phyloP scores from a whole-genome alignment of 2,797 vertebrate genomes.

The Uromys caudimaculatus region DNA sequence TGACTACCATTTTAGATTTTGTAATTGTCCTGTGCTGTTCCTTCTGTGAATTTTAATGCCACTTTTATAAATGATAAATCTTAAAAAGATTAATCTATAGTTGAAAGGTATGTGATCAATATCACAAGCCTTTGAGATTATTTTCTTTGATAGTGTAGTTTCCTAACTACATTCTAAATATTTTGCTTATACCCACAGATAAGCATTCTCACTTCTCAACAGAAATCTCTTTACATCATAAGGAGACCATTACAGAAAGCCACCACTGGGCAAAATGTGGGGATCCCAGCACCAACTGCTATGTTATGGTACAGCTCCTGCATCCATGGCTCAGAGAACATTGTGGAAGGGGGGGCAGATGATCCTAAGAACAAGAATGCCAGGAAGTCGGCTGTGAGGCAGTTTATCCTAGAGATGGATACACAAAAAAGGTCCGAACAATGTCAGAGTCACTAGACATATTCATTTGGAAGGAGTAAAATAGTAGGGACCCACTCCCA shows the following conservation, averaged over 20 bases:
- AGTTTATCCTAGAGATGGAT: background rate
- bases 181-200: background rate
- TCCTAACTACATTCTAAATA: background rate
- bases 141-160: background rate
- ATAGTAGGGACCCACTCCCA: background rate
- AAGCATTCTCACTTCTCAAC: background rate
- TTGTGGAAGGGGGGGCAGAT: background rate
- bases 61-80: background rate
- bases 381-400: background rate
- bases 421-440: background rate
- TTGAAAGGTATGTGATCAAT: background rate
- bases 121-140: background rate
- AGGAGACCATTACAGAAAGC: background rate
- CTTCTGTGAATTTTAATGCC: conserved; percentile 11
- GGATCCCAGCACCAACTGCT: background rate
- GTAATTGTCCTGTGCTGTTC: background rate
- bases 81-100: background rate
- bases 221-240: background rate
- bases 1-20: conserved; percentile 50
- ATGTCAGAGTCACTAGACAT: background rate
- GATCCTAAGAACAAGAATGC: background rate
- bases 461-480: background rate
- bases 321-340: background rate
- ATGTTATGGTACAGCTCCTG: no score
- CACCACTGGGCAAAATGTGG: background rate